phyloP scores from a whole-genome alignment of 1,140 invertebrate genomes.

The Zaprionus vittiger region DNA sequence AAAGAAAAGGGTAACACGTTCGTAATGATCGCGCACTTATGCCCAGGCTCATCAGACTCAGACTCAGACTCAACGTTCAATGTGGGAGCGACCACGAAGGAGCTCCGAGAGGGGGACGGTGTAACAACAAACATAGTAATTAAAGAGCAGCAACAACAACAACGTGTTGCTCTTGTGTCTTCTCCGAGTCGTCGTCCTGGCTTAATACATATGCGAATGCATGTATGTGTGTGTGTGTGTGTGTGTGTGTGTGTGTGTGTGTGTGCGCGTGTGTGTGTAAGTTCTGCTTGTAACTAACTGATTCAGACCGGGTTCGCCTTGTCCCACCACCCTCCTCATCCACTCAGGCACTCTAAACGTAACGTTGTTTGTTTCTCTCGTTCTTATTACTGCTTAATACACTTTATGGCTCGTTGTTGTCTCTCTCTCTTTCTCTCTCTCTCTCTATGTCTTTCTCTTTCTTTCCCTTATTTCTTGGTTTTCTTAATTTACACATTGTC shows the following conservation, averaged over 20 bases:
- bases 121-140: slow-evolving; percentile 3
- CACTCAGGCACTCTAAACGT: slow-evolving; percentile 2
- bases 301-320: not conserved
- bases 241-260: not conserved
- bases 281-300: not conserved
- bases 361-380: not conserved
- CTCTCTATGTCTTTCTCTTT: slow-evolving; percentile 11
- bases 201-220: not conserved
- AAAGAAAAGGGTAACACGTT: not conserved
- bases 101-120: not conserved
- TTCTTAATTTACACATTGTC: slow-evolving; percentile 83
- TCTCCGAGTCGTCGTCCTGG: not conserved
- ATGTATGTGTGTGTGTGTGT: not conserved
- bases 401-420: not conserved
- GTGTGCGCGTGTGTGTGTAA: not conserved
- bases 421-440: slow-evolving; percentile 1
- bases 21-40: not conserved
- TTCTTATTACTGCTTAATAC: not conserved
- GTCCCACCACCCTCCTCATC: slow-evolving; percentile 1
- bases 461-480: slow-evolving; percentile 31
- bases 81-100: not conserved
- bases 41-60: not conserved
- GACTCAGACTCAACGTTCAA: not conserved
- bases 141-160: not conserved
- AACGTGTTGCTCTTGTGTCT: no score